Conservation (phyloP, 2,113 vertebrate genomes). For the Vombatus ursinus region DNA sequence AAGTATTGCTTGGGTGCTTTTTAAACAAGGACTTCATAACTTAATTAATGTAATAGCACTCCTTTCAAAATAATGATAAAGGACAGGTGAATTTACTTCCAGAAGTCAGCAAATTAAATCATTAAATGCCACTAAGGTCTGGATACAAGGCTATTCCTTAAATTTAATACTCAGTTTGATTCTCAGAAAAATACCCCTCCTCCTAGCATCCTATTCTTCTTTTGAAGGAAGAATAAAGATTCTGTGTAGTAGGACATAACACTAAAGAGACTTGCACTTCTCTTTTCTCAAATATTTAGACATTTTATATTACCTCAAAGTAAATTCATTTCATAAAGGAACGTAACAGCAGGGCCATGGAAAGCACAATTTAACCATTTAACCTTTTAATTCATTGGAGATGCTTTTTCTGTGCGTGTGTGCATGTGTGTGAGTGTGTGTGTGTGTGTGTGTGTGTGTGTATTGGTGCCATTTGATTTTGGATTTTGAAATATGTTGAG, state of each 20-base stretch:
- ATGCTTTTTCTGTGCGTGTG: background rate
- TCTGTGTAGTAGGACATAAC: conserved; percentile 21
- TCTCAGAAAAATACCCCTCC: background rate
- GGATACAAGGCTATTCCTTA: conserved; percentile 27
- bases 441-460: no score
- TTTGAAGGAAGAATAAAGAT: conserved; percentile 27
- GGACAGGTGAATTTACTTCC: conserved; percentile 10
- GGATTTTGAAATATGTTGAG: background rate
- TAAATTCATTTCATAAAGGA: conserved; percentile 17
- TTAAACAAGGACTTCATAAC: background rate
- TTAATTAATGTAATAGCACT: conserved; percentile 38
- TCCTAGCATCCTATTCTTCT: conserved; percentile 5
- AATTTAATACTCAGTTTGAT: conserved; percentile 11
- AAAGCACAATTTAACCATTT: conserved; percentile 37
- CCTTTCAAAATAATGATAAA: conserved; percentile 25
- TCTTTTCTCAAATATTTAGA: conserved; percentile 42
- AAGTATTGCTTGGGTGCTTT: conserved; percentile 80
- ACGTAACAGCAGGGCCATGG: conserved; percentile 39
- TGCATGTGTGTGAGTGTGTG: no score
- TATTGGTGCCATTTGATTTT: background rate
- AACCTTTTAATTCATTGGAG: background rate
- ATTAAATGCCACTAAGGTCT: background rate
- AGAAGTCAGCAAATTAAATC: conserved; percentile 4
- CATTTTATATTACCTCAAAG: conserved; percentile 39
- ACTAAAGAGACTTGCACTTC: conserved; percentile 37